A percentile compares a stretch with the other conserved stretches of the same genome.
Conservation (phyloP, 92 coral and sea anemone genomes). For the Epizoanthus ramosus region DNA sequence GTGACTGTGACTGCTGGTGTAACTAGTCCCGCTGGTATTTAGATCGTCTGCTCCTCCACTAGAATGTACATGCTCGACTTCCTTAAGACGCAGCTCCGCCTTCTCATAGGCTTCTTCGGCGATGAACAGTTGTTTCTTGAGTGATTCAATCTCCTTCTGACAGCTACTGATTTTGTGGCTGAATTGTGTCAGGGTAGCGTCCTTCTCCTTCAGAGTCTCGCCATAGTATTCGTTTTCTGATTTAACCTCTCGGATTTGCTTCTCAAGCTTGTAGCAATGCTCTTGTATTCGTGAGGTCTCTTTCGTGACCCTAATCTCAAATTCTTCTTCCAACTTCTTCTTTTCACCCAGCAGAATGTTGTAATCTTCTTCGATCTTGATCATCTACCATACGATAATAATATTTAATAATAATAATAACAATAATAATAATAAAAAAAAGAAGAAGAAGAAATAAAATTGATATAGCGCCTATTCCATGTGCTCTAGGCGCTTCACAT, state of each 20-base stretch:
- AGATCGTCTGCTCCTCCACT: slow-evolving; percentile 31
- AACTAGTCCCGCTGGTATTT: slow-evolving; percentile 7
- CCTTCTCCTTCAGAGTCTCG: slow-evolving; percentile 46
- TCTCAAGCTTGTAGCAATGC: slow-evolving; percentile 52
- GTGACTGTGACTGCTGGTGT: neutral
- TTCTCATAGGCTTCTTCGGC: slow-evolving; percentile 43
- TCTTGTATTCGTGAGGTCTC: slow-evolving; percentile 52
- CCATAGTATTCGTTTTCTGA: slow-evolving; percentile 52
- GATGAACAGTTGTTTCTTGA: slow-evolving; percentile 51
- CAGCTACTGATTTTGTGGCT: slow-evolving; percentile 58
- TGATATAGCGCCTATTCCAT: too few relatives aligned
- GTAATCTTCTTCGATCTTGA: slow-evolving; percentile 47
- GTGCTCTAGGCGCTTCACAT: too few relatives aligned
- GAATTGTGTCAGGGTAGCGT: slow-evolving; percentile 51
- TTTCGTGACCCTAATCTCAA: slow-evolving; percentile 22
- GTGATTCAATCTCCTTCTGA: slow-evolving; percentile 61
- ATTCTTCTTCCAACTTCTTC: slow-evolving; percentile 43
- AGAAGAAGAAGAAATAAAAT: too few relatives aligned
- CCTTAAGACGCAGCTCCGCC: slow-evolving; percentile 57
- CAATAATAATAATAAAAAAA: too few relatives aligned
- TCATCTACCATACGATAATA: slow-evolving; percentile 4
- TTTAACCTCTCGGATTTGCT: slow-evolving; percentile 49
- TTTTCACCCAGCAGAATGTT: slow-evolving; percentile 38
- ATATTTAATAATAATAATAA: too few relatives aligned
- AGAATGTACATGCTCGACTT: slow-evolving; percentile 41